Conservation (phyloP, 2,888 invertebrate species). For the Drosophila melanocephala region DNA sequence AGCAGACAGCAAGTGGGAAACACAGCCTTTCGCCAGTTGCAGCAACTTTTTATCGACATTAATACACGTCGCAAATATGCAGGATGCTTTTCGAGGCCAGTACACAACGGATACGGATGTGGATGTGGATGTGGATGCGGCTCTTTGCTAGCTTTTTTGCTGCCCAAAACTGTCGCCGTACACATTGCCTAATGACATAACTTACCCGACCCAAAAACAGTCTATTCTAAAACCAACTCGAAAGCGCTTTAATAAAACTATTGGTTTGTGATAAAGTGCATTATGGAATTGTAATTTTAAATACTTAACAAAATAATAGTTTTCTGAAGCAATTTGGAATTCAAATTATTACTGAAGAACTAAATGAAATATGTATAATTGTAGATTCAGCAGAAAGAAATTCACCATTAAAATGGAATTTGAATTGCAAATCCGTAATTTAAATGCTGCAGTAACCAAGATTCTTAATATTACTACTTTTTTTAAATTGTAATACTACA, state of each 20-base stretch:
- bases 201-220: slow-evolving; percentile 22
- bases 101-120: slow-evolving; percentile 34
- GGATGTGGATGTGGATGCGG: slow-evolving; percentile 28
- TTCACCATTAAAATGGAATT: neutral
- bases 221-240: slow-evolving; percentile 26
- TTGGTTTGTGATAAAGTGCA: neutral
- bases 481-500: neutral
- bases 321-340: neutral
- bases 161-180: slow-evolving; percentile 31
- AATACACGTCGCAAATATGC: slow-evolving; percentile 61
- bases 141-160: slow-evolving; percentile 29
- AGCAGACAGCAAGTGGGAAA: slow-evolving; percentile 1
- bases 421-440: neutral
- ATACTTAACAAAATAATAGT: neutral
- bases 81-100: slow-evolving; percentile 48
- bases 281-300: neutral
- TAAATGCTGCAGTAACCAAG: neutral
- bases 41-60: slow-evolving; percentile 75
- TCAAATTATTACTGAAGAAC: neutral
- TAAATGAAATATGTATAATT: neutral
- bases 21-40: slow-evolving; percentile 39
- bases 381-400: too few relatives aligned
- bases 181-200: slow-evolving; percentile 46
- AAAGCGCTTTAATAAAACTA: slow-evolving; percentile 14
- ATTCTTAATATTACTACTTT: neutral